These are phyloP conservation scores for Euphydryas editha DNA, from an alignment of 2,888 invertebrate species.

Conservation along the genomic window DNA sequence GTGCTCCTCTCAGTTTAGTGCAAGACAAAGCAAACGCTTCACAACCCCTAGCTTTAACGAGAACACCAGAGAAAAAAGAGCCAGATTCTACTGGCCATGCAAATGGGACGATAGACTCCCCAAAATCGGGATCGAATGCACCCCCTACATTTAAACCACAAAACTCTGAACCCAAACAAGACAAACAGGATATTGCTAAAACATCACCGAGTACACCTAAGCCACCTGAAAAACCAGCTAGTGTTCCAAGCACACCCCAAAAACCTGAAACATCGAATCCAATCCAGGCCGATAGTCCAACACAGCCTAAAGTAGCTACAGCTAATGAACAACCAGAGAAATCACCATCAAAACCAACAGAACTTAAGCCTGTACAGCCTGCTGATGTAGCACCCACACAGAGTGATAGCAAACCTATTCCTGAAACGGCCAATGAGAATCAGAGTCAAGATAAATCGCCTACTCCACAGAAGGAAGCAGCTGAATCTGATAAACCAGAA, in stretches of 20 bases:
- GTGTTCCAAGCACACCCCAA: conserved; percentile 63
- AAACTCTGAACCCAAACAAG: conserved; percentile 70
- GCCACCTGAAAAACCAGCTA: conserved; percentile 67
- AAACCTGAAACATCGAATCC: conserved; percentile 62
- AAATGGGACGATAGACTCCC: conserved; percentile 75
- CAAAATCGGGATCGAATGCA: conserved; percentile 65
- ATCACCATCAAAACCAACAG: conserved; percentile 69
- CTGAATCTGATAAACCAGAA: conserved; percentile 59
- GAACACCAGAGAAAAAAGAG: conserved; percentile 77
- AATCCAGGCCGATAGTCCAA: conserved; percentile 58
- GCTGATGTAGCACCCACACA: conserved; percentile 73
- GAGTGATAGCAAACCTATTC: conserved; percentile 70
- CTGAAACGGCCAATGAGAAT: conserved; percentile 71
- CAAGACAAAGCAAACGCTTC: conserved; percentile 67
- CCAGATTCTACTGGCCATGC: conserved; percentile 70
- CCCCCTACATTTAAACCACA: conserved; percentile 66
- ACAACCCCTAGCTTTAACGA: conserved; percentile 73
- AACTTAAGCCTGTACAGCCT: conserved; percentile 65
- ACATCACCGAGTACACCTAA: conserved; percentile 77
- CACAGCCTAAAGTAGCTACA: conserved; percentile 68
- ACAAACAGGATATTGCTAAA: conserved; percentile 75
- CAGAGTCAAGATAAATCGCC: conserved; percentile 61
- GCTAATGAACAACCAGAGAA: conserved; percentile 72
- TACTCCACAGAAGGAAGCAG: conserved; percentile 55
- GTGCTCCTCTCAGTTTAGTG: conserved; percentile 75